Evolutionary conservation across 2,888 invertebrate species (phyloP), one percentile per base, ranked within the genome.

Genomic region (Cerceris ruficornis): DNA sequence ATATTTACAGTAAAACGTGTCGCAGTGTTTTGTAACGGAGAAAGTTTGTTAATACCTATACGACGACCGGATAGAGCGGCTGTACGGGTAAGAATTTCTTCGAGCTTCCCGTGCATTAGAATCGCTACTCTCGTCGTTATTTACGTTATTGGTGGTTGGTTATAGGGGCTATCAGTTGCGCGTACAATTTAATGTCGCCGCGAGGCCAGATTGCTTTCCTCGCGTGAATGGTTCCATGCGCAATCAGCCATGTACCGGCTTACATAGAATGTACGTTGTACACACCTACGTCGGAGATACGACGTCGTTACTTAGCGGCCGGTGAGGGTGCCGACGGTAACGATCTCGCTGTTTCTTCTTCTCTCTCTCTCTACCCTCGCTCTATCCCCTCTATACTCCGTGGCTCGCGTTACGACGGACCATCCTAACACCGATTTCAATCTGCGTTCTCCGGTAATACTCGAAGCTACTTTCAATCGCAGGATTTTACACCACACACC

Each of bases 251-350:
- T 67, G 72, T 62, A 67, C 60, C 41, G 17, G 15, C 43, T 28
- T 43, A 55, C 55, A 72, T 8, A 13, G 49, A 41, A 11, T 13
- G 57, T 8, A 17, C 42, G 17, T 7, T 42, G 52, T 17, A 28
- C 59, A 65, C 75, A 65, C 65, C 69, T 50, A 74, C 75, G 65
- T 57, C 46, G 62, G 69, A 66, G 72, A 72, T 77, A 77, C 72
- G 77, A 55, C 67, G 69, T 73, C 79, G 77, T 79, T 79, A 73
- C 71, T 72, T 78, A 72, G 69, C 54, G 41, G 49, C 17, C 49
- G n/a, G 68, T 50, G 59, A 57, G 65, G 65, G 71, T 50, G 70
- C 62, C 42, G 50, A 15, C 42, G 59, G 60, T 77, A 78, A 78
- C 78, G 77, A 77, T 65, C 57, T 65, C 50, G 28, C 28, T 28